Percentiles rank a stretch among this genome's conserved stretches.
Conservation (phyloP, 2,888 invertebrate species). For the Ceraclea dissimilis region DNA sequence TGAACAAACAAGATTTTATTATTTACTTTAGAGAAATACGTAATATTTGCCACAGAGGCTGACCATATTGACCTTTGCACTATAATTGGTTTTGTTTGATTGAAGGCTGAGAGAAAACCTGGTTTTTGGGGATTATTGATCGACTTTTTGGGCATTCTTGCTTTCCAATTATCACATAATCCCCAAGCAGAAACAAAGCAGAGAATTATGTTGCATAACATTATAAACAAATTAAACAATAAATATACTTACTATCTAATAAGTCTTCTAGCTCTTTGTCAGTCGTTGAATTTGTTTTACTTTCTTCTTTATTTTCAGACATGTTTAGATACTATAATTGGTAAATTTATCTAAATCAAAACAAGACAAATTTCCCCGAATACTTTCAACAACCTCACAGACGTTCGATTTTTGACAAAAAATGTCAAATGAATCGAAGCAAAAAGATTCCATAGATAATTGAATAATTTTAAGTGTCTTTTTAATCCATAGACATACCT, state of each 20-base stretch:
- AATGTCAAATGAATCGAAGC: too few relatives aligned
- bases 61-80: neutral
- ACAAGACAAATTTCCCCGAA: neutral
- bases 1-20: too few relatives aligned
- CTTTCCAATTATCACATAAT: neutral
- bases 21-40: neutral
- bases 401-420: neutral
- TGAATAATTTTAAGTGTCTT: too few relatives aligned
- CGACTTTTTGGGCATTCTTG: neutral
- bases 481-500: too few relatives aligned
- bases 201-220: neutral
- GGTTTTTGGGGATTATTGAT: too few relatives aligned
- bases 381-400: neutral
- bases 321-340: slow-evolving; percentile 24
- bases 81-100: neutral
- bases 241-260: slow-evolving; percentile 58
- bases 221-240: neutral
- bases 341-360: neutral
- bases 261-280: slow-evolving; percentile 68
- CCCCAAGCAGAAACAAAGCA: neutral
- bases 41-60: too few relatives aligned
- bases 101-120: neutral
- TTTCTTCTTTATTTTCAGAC: slow-evolving; percentile 31
- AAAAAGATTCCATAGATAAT: too few relatives aligned
- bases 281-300: slow-evolving; percentile 29